These are phyloP conservation scores for Trachymyrmex cornetzi DNA, from an alignment of 1,140 invertebrate genomes.

Conservation along the genomic window DNA sequence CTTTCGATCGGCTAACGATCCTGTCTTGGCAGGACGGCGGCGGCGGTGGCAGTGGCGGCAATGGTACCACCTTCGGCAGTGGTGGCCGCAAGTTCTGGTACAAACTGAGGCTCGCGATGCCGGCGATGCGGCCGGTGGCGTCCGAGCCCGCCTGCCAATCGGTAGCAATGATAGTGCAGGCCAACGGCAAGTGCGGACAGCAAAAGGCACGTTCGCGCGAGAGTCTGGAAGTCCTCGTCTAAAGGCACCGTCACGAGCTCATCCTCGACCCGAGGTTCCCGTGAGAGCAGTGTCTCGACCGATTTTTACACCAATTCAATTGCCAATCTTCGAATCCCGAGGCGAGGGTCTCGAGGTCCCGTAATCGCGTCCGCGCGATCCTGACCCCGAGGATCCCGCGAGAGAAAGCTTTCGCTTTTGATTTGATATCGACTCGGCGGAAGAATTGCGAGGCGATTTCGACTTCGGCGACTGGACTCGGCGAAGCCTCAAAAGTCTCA, in stretches of 20 bases:
- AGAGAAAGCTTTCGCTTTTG: not conserved
- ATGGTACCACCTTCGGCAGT: conserved; percentile 61
- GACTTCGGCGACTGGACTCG: not conserved
- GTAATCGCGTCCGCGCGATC: not conserved
- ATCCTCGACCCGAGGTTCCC: not conserved
- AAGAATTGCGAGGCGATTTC: not conserved
- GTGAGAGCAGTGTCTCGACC: not conserved
- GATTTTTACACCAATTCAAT: not conserved
- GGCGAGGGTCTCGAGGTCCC: not conserved
- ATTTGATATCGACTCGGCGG: not conserved
- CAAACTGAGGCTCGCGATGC: conserved; percentile 82
- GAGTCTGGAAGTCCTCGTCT: conserved; percentile 85
- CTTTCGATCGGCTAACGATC: conserved; percentile 79
- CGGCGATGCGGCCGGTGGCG: conserved; percentile 78
- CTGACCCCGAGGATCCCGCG: not conserved
- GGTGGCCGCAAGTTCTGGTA: conserved; percentile 76
- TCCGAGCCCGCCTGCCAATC: conserved; percentile 79
- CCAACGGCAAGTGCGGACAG: conserved; percentile 80
- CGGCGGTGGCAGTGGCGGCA: conserved; percentile 58
- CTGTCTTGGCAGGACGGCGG: conserved; percentile 80
- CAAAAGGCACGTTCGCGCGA: conserved; percentile 83
- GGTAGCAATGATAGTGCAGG: conserved; percentile 85
- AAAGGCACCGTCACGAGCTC: not conserved
- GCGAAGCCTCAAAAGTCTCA: not conserved
- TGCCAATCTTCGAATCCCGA: not conserved